Evolutionary conservation across 1,140 invertebrate species (phyloP).

Genomic region (Danaus melanippus): DNA sequence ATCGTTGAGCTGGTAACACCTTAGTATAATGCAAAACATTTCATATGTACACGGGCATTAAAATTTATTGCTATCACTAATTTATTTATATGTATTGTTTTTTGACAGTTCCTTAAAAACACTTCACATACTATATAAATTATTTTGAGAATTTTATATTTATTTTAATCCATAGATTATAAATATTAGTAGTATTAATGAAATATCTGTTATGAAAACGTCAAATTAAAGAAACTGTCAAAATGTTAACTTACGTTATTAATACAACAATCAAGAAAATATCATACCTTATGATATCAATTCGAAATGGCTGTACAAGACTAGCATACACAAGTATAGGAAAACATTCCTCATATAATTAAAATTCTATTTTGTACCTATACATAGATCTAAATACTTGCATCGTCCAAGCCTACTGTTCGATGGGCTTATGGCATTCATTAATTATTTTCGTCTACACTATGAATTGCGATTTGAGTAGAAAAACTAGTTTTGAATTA

Average conservation of each 20-base stretch:
- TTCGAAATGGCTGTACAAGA: slow-evolving; percentile 60
- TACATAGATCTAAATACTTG: slow-evolving; percentile 27
- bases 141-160: slow-evolving; percentile 7
- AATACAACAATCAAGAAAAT: slow-evolving; percentile 52
- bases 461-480: no score
- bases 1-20: slow-evolving; percentile 64
- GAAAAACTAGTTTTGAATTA: no score
- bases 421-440: no score
- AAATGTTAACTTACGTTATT: slow-evolving; percentile 28
- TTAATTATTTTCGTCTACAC: no score
- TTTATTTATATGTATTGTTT: slow-evolving; percentile 13
- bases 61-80: slow-evolving; percentile 20
- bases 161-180: neutral
- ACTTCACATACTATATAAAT: neutral
- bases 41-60: slow-evolving; percentile 43
- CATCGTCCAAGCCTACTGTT: no score
- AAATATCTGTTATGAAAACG: no score
- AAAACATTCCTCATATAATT: slow-evolving; percentile 40
- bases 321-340: slow-evolving; percentile 54
- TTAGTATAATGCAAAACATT: slow-evolving; percentile 57
- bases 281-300: slow-evolving; percentile 38
- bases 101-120: slow-evolving; percentile 18
- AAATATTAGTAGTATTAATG: slow-evolving; percentile 4
- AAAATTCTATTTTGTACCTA: slow-evolving; percentile 45
- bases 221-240: slow-evolving; percentile 25